Conservation (phyloP, 2,113 vertebrate species). For the Colaptes auratus region DNA sequence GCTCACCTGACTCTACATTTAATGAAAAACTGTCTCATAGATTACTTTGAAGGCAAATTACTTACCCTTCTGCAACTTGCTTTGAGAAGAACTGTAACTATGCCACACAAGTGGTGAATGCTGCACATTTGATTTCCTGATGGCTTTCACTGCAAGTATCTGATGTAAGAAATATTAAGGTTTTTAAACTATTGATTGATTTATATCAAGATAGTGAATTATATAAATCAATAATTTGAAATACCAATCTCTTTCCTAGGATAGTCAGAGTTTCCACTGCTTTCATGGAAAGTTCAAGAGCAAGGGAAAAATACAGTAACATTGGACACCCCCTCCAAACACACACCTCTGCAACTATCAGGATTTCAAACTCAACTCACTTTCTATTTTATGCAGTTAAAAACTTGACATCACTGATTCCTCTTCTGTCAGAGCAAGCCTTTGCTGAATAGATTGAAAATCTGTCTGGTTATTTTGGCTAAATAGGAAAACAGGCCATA, state of each 20-base stretch:
- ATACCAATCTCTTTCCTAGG: not conserved
- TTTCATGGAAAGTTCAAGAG: not conserved
- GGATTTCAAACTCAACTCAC: not conserved
- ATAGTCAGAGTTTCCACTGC: not conserved
- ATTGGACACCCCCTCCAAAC: too few species aligned
- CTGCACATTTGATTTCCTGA: not conserved
- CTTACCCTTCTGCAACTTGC: not conserved
- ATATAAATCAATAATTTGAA: conserved; percentile 47
- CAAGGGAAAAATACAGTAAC: not conserved
- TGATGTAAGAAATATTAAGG: conserved; percentile 27
- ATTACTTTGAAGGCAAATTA: not conserved
- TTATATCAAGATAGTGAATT: conserved; percentile 25
- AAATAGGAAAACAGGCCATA: not conserved
- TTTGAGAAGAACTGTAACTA: not conserved
- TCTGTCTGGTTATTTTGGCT: not conserved
- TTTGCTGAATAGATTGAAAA: not conserved
- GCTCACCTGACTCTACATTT: not conserved
- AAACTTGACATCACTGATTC: not conserved
- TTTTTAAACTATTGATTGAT: conserved; percentile 19
- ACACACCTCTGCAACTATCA: not conserved
- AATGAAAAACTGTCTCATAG: not conserved
- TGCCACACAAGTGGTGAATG: not conserved
- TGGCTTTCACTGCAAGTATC: not conserved
- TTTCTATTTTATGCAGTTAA: not conserved
- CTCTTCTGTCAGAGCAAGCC: not conserved